Base-by-base conservation (phyloP, 2,113 vertebrate genomes). In the Synodontis membranacea region DNA sequence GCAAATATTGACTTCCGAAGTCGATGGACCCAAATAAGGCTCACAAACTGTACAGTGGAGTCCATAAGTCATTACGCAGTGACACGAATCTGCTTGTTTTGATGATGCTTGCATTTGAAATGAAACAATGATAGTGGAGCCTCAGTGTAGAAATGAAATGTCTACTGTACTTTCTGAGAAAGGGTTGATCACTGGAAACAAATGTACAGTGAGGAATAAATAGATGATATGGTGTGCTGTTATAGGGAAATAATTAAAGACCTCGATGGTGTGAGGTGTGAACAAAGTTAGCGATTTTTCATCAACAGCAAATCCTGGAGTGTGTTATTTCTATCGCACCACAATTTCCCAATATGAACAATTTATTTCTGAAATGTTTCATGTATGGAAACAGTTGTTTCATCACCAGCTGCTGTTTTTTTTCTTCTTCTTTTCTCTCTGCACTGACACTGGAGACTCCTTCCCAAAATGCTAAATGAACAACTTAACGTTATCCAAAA, bases 1-100 rank as follows among this genome's bases (percentile, higher is more conserved):
- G 75, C 60, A 66, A 54, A 85, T 52, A 79, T 50, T 85, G 44
- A 64, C 31, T 66, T 85, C 46, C 58, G 66, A 37, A n/a, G 44
- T n/a, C 44, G 2, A 64, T 39, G 19, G 48, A 64, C 37, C 37
- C 54, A 58, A 64, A 37, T 37, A 79, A 48, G 56, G 56, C 8
- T 64, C 56, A 37, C 81, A 70, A 70, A 72, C 28, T 68, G n/a
- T 34, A 83, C 19, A 25, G 39, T 23, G 23, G 31, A 54, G 62
- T 83, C 31, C 64, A 72, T 83, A 70, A 25, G 31, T 83, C 25
- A 66, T 50, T 70, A 25, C 21, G 23, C 48, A 25, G 60, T 70
- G 44, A 83, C 25, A 64, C 28, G 28, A 56, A 80, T 37, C n/a
- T 83, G 31, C 19, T 50, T 70, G 6, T 68, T 68, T 46, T 83